Evolutionary conservation across 2,888 invertebrate species (phyloP).

Genomic region (Loripinus fragilis): DNA sequence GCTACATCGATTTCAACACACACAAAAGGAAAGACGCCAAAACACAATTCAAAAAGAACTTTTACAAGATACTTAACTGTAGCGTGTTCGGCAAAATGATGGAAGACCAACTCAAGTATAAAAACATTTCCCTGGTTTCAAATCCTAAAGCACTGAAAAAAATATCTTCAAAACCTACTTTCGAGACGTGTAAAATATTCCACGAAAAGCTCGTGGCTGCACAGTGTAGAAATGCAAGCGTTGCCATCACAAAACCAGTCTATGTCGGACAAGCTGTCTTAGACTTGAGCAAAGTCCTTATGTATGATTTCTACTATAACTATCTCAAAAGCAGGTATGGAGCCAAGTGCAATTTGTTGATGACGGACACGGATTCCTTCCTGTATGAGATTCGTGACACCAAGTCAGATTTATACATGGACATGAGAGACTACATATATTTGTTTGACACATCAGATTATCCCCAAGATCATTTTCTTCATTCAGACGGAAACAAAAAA

Average conservation of each 20-base stretch:
- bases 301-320: conserved; percentile 82
- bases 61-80: conserved; percentile 73
- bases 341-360: neutral
- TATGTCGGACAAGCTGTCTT: conserved; percentile 81
- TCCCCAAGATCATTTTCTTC: conserved; percentile 64
- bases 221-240: conserved; percentile 57
- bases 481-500: conserved; percentile 63
- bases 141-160: neutral
- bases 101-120: conserved; percentile 82
- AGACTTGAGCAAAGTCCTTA: conserved; percentile 81
- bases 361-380: conserved; percentile 54
- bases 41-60: conserved; percentile 68
- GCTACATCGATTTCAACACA: conserved; percentile 77
- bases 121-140: conserved; percentile 60
- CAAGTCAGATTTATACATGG: conserved; percentile 32
- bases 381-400: conserved; percentile 17
- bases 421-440: conserved; percentile 20
- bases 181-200: conserved; percentile 67
- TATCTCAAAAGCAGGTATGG: conserved; percentile 40
- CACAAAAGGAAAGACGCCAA: conserved; percentile 26
- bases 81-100: conserved; percentile 79
- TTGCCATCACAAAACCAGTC: conserved; percentile 80
- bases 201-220: conserved; percentile 79
- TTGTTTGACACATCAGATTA: conserved; percentile 70
- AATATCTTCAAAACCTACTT: conserved; percentile 44